Conservation (phyloP, 2,113 vertebrate species). For the Clarias magur region DNA sequence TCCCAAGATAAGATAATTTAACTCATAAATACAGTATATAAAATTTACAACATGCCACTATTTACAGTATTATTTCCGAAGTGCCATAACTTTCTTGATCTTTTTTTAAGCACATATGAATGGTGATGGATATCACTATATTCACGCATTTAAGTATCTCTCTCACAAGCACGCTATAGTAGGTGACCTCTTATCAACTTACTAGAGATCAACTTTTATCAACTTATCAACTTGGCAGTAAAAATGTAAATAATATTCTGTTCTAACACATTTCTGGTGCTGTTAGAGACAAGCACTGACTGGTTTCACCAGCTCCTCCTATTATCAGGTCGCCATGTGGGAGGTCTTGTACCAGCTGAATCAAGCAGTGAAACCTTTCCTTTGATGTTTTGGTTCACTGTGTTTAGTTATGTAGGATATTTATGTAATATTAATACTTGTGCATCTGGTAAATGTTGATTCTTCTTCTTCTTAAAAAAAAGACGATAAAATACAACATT, state of each 20-base stretch:
- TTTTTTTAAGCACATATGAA: background rate
- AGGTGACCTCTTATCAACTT: background rate
- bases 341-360: background rate
- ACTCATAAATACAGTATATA: background rate
- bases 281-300: background rate
- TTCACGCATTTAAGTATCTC: background rate
- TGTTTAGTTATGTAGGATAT: background rate
- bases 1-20: background rate
- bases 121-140: background rate
- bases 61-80: background rate
- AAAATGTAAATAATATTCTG: background rate
- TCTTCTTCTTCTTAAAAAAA: background rate
- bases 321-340: background rate
- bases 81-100: background rate
- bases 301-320: conserved; percentile 16
- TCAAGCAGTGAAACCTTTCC: background rate
- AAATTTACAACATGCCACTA: background rate
- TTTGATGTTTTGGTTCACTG: background rate
- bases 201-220: background rate
- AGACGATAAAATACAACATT: background rate
- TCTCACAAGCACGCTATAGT: background rate
- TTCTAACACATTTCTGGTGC: background rate
- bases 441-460: background rate
- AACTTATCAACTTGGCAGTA: background rate
- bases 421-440: background rate